Evolutionary conservation across 2,113 vertebrate genomes (phyloP).

Genomic region (Cettia cetti): DNA sequence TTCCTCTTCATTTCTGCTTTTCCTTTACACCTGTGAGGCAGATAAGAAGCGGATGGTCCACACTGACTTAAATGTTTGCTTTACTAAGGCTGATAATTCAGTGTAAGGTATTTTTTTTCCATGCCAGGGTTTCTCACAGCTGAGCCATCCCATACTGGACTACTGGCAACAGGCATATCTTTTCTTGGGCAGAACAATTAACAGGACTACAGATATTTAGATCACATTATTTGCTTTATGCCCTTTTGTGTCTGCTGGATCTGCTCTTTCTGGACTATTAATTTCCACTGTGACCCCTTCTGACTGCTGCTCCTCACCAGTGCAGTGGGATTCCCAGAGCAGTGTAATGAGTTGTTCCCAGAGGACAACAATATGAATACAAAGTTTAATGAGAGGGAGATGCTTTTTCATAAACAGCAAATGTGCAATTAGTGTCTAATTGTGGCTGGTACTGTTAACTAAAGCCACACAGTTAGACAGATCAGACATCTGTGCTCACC

Average conservation of each 20-base stretch:
- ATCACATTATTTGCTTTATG: slow-evolving; percentile 27
- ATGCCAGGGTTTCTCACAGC: not conserved
- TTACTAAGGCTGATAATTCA: not conserved
- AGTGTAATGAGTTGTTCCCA: slow-evolving; percentile 15
- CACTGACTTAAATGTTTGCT: not conserved
- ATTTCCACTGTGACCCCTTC: slow-evolving; percentile 27
- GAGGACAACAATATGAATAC: slow-evolving; percentile 37
- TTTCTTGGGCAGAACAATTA: not conserved
- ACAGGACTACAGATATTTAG: not conserved
- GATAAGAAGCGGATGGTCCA: not conserved
- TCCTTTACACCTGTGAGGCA: not conserved
- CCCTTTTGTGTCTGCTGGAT: not conserved
- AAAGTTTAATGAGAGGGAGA: slow-evolving; percentile 59
- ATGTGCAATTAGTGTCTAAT: slow-evolving; percentile 44
- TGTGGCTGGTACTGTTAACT: slow-evolving; percentile 50
- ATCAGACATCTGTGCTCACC: slow-evolving; percentile 51
- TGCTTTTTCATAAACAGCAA: slow-evolving; percentile 20
- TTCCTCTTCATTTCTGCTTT: not conserved
- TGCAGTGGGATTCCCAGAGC: slow-evolving; percentile 16
- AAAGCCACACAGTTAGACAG: slow-evolving; percentile 36
- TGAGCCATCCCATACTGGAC: not conserved
- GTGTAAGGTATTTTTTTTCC: not conserved
- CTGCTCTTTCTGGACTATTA: slow-evolving; percentile 30
- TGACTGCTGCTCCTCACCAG: slow-evolving; percentile 11
- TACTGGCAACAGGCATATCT: not conserved